These are phyloP conservation scores for Scolopax mira DNA, from an alignment of 2,113 vertebrate genomes.

Conservation along the genomic window DNA sequence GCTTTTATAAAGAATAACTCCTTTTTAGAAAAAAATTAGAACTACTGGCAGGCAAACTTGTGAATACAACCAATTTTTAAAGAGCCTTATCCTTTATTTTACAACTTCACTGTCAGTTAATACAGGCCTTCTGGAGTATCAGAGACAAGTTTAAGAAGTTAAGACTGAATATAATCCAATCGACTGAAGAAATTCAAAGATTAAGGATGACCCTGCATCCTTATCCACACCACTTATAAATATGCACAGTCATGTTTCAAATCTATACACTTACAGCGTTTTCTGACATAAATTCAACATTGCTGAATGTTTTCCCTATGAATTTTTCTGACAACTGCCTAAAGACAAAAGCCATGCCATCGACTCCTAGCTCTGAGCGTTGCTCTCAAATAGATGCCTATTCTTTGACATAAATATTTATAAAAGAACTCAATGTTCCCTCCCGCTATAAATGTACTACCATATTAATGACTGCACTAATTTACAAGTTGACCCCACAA, in stretches of 20 bases:
- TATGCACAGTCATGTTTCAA: background rate
- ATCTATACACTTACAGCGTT: background rate
- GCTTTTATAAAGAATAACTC: slow-evolving; percentile 74
- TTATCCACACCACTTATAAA: background rate
- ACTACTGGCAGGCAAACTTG: slow-evolving; percentile 54
- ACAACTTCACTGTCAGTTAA: background rate
- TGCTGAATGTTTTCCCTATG: background rate
- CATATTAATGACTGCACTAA: background rate
- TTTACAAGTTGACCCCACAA: background rate
- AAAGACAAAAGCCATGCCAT: background rate
- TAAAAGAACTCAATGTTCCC: background rate
- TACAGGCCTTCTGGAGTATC: background rate
- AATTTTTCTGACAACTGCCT: background rate
- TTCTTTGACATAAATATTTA: background rate
- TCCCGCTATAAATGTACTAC: background rate
- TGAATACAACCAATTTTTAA: slow-evolving; percentile 52
- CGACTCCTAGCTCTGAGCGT: background rate
- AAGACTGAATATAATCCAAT: background rate
- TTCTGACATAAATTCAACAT: background rate
- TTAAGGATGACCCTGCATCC: background rate
- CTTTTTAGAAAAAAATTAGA: slow-evolving; percentile 59
- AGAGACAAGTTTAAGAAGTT: background rate
- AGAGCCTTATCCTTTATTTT: background rate
- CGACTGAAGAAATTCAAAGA: background rate
- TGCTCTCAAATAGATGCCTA: background rate